phyloP scores from a whole-genome alignment of 2,888 invertebrate genomes.

The Acleris cristana region DNA sequence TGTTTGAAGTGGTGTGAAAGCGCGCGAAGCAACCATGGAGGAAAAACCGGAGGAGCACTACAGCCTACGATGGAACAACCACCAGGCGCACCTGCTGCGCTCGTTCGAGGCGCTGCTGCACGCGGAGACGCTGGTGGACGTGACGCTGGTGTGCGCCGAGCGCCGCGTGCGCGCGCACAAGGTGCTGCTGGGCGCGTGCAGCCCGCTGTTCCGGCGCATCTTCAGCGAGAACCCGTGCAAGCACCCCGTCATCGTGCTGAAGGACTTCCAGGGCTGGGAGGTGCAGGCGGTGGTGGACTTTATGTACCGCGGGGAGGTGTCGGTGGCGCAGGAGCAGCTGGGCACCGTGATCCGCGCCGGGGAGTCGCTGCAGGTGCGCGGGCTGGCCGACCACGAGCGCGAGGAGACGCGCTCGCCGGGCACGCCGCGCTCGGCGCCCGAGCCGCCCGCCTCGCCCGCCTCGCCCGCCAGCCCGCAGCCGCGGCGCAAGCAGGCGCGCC shows the following conservation, averaged over 20 bases:
- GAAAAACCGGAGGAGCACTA: slow-evolving; percentile 90
- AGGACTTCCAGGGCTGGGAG: slow-evolving; percentile 95
- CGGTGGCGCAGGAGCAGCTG: slow-evolving; percentile 93
- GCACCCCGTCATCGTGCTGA: slow-evolving; percentile 95
- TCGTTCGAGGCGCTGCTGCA: slow-evolving; percentile 95
- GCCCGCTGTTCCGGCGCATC: slow-evolving; percentile 94
- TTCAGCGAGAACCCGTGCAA: slow-evolving; percentile 96
- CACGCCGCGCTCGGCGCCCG: slow-evolving; percentile 71
- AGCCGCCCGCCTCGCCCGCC: slow-evolving; percentile 72
- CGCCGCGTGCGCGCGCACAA: slow-evolving; percentile 94
- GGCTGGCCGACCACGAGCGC: slow-evolving; percentile 87
- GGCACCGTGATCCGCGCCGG: slow-evolving; percentile 93
- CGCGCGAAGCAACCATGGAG: slow-evolving; percentile 72
- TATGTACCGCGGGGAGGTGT: slow-evolving; percentile 97
- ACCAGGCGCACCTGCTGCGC: slow-evolving; percentile 93
- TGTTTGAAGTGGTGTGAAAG: slow-evolving; percentile 67
- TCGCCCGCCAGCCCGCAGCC: slow-evolving; percentile 87
- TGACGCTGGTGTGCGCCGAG: slow-evolving; percentile 94
- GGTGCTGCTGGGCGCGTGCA: slow-evolving; percentile 94
- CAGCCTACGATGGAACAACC: slow-evolving; percentile 97
- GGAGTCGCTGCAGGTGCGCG: slow-evolving; percentile 93
- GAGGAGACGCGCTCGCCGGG: slow-evolving; percentile 75
- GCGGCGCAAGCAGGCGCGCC: slow-evolving; percentile 93
- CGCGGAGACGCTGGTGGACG: slow-evolving; percentile 94
- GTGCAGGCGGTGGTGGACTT: slow-evolving; percentile 95